phyloP scores from a whole-genome alignment of 2,888 invertebrate genomes.

The Lepidochitona cinerea region DNA sequence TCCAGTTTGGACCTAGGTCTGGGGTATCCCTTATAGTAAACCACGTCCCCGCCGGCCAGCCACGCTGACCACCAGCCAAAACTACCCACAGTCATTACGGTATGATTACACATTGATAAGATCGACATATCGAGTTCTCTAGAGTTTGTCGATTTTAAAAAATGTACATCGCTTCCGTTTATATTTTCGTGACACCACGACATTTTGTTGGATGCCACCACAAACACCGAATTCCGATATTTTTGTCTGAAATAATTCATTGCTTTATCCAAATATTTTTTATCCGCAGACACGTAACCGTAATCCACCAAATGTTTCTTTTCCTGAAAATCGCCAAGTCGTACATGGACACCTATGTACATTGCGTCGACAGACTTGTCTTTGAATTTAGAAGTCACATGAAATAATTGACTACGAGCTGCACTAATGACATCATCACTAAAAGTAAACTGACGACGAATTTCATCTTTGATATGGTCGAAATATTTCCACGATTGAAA shows the following conservation, averaged over 20 bases:
- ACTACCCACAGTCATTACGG: conserved; percentile 45
- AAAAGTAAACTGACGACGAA: conserved; percentile 36
- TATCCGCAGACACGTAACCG: conserved; percentile 34
- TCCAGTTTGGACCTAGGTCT: conserved; percentile 17
- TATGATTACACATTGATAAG: conserved; percentile 42
- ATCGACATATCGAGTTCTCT: conserved; percentile 40
- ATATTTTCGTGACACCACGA: conserved; percentile 34
- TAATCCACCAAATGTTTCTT: conserved; percentile 11
- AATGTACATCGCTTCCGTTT: conserved; percentile 23
- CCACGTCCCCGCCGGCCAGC: conserved; percentile 14
- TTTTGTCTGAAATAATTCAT: conserved; percentile 32
- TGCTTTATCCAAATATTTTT: conserved; percentile 32
- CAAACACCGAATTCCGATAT: conserved; percentile 29
- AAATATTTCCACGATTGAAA: conserved; percentile 47
- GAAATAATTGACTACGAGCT: conserved; percentile 19
- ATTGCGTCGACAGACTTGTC: neutral
- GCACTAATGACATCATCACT: conserved; percentile 10
- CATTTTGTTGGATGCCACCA: conserved; percentile 37
- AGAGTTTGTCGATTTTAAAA: conserved; percentile 20
- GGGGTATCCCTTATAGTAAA: conserved; percentile 33
- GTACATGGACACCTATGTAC: conserved; percentile 38
- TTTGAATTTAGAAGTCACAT: neutral
- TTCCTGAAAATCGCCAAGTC: conserved; percentile 33
- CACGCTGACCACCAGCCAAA: conserved; percentile 40
- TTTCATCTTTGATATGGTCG: conserved; percentile 16